Evolutionary conservation across 2,113 vertebrate species (phyloP).

Genomic region (Nycticebus coucang): DNA sequence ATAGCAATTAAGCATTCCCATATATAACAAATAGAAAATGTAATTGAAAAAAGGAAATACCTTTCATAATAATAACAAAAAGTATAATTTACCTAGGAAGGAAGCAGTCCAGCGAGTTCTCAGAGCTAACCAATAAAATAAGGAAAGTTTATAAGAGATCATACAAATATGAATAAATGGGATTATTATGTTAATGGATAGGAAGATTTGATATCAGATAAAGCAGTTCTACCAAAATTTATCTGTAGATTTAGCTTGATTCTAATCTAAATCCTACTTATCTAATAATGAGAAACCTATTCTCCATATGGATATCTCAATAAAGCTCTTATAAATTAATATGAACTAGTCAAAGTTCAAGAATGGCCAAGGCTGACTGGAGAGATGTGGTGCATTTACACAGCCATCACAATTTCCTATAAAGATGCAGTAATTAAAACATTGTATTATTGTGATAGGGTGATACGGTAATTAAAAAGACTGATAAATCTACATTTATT

Average conservation of each 20-base stretch:
- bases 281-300: not conserved
- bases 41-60: not conserved
- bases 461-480: not conserved
- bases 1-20: not conserved
- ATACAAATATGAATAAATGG: not conserved
- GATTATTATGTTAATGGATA: not conserved
- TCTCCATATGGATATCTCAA: not conserved
- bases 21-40: not conserved
- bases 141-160: not conserved
- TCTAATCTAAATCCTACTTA: not conserved
- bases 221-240: not conserved
- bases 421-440: constrained; percentile 19
- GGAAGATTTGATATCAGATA: not conserved
- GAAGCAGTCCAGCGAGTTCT: not conserved
- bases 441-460: not conserved
- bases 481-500: not conserved
- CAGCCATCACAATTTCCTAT: not conserved
- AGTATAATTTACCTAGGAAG: not conserved
- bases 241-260: not conserved
- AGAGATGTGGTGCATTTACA: not conserved
- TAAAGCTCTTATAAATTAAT: constrained; percentile 22
- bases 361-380: not conserved
- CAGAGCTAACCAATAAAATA: not conserved
- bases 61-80: not conserved
- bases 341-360: not conserved